These are phyloP conservation scores for Cyprinodon diabolis DNA, from an alignment of 2,797 vertebrate genomes.

Conservation along the genomic window DNA sequence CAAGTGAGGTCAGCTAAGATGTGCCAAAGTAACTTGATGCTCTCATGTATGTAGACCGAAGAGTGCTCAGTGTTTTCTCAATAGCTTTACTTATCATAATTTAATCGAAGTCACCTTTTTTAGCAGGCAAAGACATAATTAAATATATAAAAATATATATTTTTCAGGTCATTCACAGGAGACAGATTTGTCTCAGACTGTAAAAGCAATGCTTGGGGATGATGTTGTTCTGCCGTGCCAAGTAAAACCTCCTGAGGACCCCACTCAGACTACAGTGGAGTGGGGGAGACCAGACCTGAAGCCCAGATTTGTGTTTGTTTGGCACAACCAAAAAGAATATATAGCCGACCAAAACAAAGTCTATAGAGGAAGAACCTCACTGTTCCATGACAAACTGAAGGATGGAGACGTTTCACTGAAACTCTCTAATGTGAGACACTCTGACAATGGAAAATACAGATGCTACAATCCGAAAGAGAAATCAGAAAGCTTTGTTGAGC, in stretches of 20 bases:
- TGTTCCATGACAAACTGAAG: slow-evolving; percentile 1
- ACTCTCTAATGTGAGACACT: slow-evolving; percentile 4
- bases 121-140: neutral
- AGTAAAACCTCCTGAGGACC: neutral
- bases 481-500: neutral
- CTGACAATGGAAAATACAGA: slow-evolving; percentile 26
- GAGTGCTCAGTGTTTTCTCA: too few relatives aligned
- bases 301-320: slow-evolving; percentile 22
- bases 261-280: slow-evolving; percentile 1
- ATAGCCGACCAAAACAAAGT: neutral
- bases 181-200: accelerated
- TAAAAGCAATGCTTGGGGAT: neutral
- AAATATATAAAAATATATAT: neutral
- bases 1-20: too few relatives aligned
- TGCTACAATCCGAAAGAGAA: neutral
- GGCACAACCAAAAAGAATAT: neutral
- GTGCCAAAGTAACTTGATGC: too few relatives aligned
- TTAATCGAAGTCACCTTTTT: neutral
- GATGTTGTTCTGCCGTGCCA: slow-evolving; percentile 5
- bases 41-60: too few relatives aligned
- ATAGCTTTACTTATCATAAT: neutral
- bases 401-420: slow-evolving; percentile 21
- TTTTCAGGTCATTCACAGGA: slow-evolving; percentile 1
- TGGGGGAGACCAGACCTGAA: slow-evolving; percentile 19
- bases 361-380: slow-evolving; percentile 10